These are phyloP conservation scores for Arothron firmamentum DNA, from an alignment of 2,113 vertebrate genomes.

Conservation along the genomic window DNA sequence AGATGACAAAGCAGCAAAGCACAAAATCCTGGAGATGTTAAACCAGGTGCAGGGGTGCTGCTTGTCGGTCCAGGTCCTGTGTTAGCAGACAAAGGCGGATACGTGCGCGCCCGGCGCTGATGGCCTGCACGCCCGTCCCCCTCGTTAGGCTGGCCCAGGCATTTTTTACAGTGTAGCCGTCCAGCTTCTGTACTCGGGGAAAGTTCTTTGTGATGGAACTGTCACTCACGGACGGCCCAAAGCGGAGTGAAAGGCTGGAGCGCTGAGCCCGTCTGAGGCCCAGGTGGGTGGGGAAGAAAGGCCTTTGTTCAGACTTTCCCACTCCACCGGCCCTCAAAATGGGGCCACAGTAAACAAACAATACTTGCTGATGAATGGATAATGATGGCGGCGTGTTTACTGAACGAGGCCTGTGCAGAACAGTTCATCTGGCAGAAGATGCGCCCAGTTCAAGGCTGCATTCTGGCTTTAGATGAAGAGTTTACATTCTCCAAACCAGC, in stretches of 20 bases:
- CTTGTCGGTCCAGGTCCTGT: no score
- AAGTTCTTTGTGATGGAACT: slow-evolving; percentile 84
- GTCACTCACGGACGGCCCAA: slow-evolving; percentile 86
- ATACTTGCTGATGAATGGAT: slow-evolving; percentile 79
- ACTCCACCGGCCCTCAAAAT: slow-evolving; percentile 81
- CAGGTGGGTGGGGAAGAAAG: slow-evolving; percentile 78
- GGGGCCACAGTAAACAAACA: slow-evolving; percentile 86
- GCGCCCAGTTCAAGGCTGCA: neutral
- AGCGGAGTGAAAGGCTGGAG: slow-evolving; percentile 80
- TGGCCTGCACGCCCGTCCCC: no score
- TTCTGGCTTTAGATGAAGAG: slow-evolving; percentile 1
- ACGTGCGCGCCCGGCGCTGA: no score
- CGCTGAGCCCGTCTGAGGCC: slow-evolving; percentile 81
- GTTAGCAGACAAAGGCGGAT: no score
- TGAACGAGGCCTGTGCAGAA: slow-evolving; percentile 74
- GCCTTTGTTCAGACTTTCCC: slow-evolving; percentile 80
- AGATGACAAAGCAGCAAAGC: no score
- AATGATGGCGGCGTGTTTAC: slow-evolving; percentile 82
- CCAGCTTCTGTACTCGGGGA: slow-evolving; percentile 77
- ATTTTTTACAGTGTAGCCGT: slow-evolving; percentile 51
- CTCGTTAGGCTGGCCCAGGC: neutral
- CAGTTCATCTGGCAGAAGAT: slow-evolving; percentile 52
- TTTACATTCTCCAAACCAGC: neutral
- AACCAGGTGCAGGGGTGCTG: no score
- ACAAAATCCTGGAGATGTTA: no score